Base-by-base conservation (phyloP, 2,888 invertebrate genomes). In the Agrypnus murinus region DNA sequence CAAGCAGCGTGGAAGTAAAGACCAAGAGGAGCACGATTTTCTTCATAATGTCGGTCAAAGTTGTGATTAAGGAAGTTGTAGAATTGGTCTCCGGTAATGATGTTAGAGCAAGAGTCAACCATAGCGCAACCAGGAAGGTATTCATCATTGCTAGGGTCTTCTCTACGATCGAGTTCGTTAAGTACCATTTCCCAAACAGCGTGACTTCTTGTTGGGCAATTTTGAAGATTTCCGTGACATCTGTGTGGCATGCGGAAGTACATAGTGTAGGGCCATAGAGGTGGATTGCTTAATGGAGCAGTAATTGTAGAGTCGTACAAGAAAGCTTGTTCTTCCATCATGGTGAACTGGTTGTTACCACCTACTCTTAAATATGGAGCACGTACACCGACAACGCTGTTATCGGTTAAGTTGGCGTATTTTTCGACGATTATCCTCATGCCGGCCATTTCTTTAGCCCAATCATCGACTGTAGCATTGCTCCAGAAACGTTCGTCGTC, bases 211-310 rank as follows among this genome's bases (percentile, higher is more conserved):
- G 95, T 96, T 9, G 96, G 96, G 84, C 96, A 96, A 83, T 92
- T 95, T 84, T 96, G 96, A 69, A 95, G 87, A 86, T 96, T 96
- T 74, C 96, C 96, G 84, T 96, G 96, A 82, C 97, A 97, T 71
- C 94, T 91, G 86, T 96, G 97, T 0, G 97, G 96, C 95, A 97
- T 96, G 81, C 95, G 92, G 91, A 96, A 97, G 89, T 98, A 97
- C 93, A 98, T 94, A 68, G 98, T 98, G 89, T 98, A 98, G 2
- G 98, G 98, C 98, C 98, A 98, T 77, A 96, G 91, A 62, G 97
- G 97, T 15, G 95, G 95, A 83, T 96, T 95, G 77, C 93, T 94
- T 38, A 96, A 88, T 0, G 96, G 95, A 1, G 96, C 95, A 0
- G 96, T 96, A 84, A 98, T 96, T 59, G 97, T 97, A 46, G 97